These are phyloP conservation scores for Gasteruption jaculator DNA, from an alignment of 2,888 invertebrate species.

Conservation along the genomic window DNA sequence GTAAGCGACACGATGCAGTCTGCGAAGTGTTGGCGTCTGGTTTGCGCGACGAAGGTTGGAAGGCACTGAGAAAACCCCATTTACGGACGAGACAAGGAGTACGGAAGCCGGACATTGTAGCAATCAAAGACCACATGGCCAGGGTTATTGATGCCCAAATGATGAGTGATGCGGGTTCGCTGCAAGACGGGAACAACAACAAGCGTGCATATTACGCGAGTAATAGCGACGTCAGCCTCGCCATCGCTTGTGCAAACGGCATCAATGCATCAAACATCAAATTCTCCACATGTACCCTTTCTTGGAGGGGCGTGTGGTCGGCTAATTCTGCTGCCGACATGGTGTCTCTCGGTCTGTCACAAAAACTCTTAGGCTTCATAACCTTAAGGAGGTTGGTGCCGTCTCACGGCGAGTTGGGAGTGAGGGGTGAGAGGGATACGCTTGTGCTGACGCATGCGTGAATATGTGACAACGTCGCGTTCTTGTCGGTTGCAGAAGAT, in stretches of 20 bases:
- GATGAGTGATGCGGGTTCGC: slow-evolving; percentile 15
- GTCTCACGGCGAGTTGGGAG: too few species aligned
- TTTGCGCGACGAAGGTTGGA: slow-evolving; percentile 30
- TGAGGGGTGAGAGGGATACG: too few species aligned
- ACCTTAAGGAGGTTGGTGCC: slow-evolving; percentile 11
- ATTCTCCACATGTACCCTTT: slow-evolving; percentile 16
- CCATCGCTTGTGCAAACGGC: background rate
- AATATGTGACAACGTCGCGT: too few species aligned
- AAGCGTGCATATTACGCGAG: slow-evolving; percentile 15
- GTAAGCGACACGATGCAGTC: slow-evolving; percentile 36
- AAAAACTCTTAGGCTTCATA: slow-evolving; percentile 4
- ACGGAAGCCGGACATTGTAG: slow-evolving; percentile 20
- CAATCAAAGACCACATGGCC: background rate
- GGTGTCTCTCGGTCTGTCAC: slow-evolving; percentile 10
- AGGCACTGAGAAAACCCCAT: slow-evolving; percentile 28
- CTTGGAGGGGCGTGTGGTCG: slow-evolving; percentile 20
- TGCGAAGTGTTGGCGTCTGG: slow-evolving; percentile 24
- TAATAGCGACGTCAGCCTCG: background rate
- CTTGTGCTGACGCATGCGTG: too few species aligned
- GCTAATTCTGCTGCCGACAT: slow-evolving; percentile 10
- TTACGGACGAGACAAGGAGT: slow-evolving; percentile 21
- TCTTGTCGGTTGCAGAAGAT: too few species aligned
- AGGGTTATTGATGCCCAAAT: slow-evolving; percentile 17
- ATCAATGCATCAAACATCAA: background rate
- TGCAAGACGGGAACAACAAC: slow-evolving; percentile 11